Conservation (phyloP, 2,113 vertebrate species). For the Himantopus leucocephalus region DNA sequence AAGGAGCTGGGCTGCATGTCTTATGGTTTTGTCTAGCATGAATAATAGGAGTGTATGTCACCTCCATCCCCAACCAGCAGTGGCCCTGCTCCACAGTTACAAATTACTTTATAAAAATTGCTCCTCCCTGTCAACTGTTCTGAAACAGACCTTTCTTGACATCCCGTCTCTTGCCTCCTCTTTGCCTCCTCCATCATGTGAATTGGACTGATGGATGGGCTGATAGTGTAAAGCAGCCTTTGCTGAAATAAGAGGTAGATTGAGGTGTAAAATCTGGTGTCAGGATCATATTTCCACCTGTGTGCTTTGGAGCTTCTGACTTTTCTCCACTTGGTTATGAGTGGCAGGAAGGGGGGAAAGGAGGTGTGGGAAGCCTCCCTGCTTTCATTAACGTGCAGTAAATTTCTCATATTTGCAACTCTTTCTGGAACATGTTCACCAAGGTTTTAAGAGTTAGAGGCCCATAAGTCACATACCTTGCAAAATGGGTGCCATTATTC, state of each 20-base stretch:
- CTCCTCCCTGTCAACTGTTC: background rate
- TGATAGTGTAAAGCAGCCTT: background rate
- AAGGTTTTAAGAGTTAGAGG: constrained; percentile 37
- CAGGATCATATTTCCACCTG: background rate
- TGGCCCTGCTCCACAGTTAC: background rate
- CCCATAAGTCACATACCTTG: constrained; percentile 33
- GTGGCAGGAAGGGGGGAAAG: background rate
- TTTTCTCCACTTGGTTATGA: background rate
- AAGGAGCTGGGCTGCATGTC: background rate
- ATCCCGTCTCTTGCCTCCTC: background rate
- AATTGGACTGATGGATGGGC: background rate
- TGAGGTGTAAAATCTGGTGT: background rate
- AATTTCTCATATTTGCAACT: constrained; percentile 50
- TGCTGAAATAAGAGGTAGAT: background rate
- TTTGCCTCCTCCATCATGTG: background rate
- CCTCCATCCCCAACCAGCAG: background rate
- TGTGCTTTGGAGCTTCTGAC: background rate
- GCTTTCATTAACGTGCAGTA: background rate
- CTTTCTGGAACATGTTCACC: background rate
- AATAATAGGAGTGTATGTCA: background rate
- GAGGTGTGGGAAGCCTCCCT: background rate
- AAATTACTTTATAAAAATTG: background rate
- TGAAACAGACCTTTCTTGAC: background rate
- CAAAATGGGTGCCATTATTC: constrained; percentile 27
- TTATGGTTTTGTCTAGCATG: background rate